Evolutionary conservation across 2,113 vertebrate species (phyloP), one percentile per base, ranked within the genome.

Genomic region (Meleagris gallopavo): DNA sequence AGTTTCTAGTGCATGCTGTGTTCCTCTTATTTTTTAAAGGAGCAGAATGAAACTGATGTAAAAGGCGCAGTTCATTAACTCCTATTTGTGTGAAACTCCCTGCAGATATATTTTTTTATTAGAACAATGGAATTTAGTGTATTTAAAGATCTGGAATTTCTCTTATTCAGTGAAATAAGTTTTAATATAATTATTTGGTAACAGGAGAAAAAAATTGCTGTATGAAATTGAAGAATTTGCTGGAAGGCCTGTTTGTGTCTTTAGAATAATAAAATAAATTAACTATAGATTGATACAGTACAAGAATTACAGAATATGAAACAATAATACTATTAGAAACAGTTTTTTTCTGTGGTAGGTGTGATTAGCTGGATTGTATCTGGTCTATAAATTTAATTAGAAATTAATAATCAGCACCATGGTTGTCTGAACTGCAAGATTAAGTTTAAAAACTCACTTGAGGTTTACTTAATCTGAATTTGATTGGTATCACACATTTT

Each of bases 151-250:
- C 22, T 83, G 61, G 20, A 78, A 69, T 32, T 88, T 90, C 40
- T 82, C 45, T 45, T 87, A 9, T 89, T 94, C 72, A 32, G 14
- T 74, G 30, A 22, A 22, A 71, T 38, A 95, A 74, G 22, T 45
- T 92, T 41, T 27, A 88, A 83, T 83, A 40, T 34, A 83, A 65
- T 86, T 94, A 93, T 75, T 84, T 25, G 62, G 10, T 61, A 88
- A 54, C 24, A 78, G 38, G 36, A 91, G n/a, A 93, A 79, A 24
- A 24, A 86, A 36, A 54, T 79, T 93, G 30, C 24, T 84, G 1
- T 64, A 65, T 43, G n/a, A 91, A 93, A 84, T 57, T 54, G 45
- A 89, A 84, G 32, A 14, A 61, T 65, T 93, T 72, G 40, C 67
- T 90, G 54, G 57, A 89, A 92, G 66, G 24, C 7, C 34, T 64